Percentiles rank a stretch among this genome's conserved stretches.
Evolutionary conservation across 2,113 vertebrate species (phyloP).

Genomic region (Illadopsis cleaveri): DNA sequence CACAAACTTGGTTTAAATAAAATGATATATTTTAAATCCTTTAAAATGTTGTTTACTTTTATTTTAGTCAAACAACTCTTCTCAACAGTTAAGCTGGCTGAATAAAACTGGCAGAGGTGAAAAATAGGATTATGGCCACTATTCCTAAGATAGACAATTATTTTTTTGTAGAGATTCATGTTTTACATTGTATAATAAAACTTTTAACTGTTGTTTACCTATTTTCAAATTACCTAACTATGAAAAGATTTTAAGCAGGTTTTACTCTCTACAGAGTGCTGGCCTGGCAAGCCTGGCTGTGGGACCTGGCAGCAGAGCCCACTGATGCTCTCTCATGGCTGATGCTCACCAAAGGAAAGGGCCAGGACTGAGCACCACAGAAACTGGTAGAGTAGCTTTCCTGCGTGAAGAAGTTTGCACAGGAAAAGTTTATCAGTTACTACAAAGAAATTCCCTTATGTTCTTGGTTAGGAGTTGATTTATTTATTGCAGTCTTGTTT

Average conservation of each 20-base stretch:
- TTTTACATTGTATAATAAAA: background rate
- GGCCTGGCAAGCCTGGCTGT: background rate
- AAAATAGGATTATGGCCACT: background rate
- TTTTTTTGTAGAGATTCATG: background rate
- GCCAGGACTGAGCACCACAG: too few species aligned
- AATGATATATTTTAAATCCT: background rate
- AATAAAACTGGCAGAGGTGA: background rate
- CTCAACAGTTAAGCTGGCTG: background rate
- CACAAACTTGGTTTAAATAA: background rate
- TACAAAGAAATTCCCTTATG: background rate
- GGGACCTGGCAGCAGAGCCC: background rate
- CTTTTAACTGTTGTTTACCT: background rate
- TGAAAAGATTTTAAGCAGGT: background rate
- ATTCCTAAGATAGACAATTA: background rate
- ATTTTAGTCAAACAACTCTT: background rate
- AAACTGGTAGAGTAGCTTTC: background rate
- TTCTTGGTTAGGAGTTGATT: background rate
- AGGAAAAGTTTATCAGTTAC: background rate
- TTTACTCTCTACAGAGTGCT: background rate
- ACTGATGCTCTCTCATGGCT: fast-evolving
- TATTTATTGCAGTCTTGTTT: background rate
- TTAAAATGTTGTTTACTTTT: background rate
- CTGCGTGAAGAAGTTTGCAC: fast-evolving
- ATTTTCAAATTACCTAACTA: background rate
- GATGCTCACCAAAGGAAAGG: background rate